Evolutionary conservation across 2,888 invertebrate genomes (phyloP).

Genomic region (Ametastegia equiseti): DNA sequence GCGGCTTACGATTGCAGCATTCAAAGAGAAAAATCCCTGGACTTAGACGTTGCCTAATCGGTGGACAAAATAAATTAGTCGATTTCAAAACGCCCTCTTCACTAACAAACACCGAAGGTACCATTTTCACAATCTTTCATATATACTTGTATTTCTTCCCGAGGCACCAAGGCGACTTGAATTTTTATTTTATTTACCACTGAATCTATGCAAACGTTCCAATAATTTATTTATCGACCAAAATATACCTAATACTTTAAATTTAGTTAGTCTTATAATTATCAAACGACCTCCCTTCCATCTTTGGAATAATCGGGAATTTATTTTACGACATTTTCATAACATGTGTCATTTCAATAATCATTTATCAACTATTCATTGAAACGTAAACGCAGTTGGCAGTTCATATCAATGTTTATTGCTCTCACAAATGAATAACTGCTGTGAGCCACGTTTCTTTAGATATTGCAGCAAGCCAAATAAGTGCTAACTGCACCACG

Average conservation of each 20-base stretch:
- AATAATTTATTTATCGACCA: conserved; percentile 3
- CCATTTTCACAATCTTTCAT: conserved; percentile 25
- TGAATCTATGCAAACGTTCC: background rate
- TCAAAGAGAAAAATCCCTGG: background rate
- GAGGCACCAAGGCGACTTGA: conserved; percentile 5
- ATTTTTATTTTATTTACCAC: conserved; percentile 24
- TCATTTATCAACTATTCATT: background rate
- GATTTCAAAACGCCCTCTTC: conserved; percentile 40
- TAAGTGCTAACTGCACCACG: background rate
- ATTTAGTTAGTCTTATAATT: background rate
- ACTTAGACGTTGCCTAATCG: conserved; percentile 25
- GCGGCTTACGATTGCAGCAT: conserved; percentile 1
- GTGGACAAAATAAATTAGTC: conserved; percentile 44
- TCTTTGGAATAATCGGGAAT: background rate
- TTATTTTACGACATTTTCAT: background rate
- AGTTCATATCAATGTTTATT: background rate
- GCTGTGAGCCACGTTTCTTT: background rate
- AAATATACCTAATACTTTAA: background rate
- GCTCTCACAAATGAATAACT: background rate
- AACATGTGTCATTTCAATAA: background rate
- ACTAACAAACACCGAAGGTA: conserved; percentile 21
- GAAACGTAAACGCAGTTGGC: background rate
- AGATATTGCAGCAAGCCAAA: conserved; percentile 8
- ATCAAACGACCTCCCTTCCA: background rate
- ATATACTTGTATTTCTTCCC: background rate